These are phyloP conservation scores for Aromia moschata DNA, from an alignment of 2,888 invertebrate species.

Conservation along the genomic window DNA sequence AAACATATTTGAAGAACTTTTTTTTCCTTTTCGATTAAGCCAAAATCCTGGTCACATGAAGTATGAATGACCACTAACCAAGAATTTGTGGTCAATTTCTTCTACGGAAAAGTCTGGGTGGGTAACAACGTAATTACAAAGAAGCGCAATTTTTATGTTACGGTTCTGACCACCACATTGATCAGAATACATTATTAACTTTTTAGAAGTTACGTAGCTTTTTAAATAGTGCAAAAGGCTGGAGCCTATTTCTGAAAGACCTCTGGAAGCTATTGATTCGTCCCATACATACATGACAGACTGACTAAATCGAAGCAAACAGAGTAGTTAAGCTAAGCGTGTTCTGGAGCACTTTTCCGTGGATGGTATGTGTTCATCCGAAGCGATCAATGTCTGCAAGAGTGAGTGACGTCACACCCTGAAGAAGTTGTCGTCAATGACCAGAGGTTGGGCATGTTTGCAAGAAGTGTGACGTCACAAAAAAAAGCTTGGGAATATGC, in stretches of 20 bases:
- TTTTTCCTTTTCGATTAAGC: conserved; percentile 29
- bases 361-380: no score
- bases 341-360: no score
- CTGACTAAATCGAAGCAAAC: no score
- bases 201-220: conserved; percentile 30
- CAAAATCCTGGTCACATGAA: conserved; percentile 36
- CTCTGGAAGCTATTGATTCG: conserved; percentile 38
- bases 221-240: conserved; percentile 34
- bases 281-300: conserved; percentile 41
- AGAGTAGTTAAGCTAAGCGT: no score
- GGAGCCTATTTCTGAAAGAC: conserved; percentile 42
- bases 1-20: no score
- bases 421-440: no score
- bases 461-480: no score
- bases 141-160: conserved; percentile 35
- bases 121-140: conserved; percentile 34
- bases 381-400: no score
- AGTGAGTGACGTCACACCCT: no score
- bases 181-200: conserved; percentile 26
- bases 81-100: conserved; percentile 21
- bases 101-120: conserved; percentile 22
- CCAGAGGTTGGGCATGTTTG: no score
- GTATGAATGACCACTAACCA: conserved; percentile 20
- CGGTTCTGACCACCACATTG: conserved; percentile 36
- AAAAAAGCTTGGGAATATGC: no score